Percentiles rank a stretch among this genome's conserved stretches.
Evolutionary conservation across 2,113 vertebrate species (phyloP).

Genomic region (Dolichallabes microphthalmus): DNA sequence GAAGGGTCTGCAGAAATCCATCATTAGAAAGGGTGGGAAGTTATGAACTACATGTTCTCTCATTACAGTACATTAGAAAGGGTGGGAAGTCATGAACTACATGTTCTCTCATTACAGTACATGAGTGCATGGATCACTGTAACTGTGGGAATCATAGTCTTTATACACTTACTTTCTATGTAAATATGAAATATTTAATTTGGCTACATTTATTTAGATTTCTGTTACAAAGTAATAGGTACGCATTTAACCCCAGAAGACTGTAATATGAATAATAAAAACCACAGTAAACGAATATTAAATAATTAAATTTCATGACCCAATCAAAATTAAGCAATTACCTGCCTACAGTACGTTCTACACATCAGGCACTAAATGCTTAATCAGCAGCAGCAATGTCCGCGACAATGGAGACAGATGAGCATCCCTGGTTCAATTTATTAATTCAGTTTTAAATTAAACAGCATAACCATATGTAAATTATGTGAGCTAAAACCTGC

Average conservation of each 20-base stretch:
- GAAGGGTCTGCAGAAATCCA: constrained; percentile 48
- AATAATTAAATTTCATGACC: background rate
- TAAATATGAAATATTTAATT: no score
- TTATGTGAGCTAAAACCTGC: background rate
- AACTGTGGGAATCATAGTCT: background rate
- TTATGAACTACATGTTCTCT: background rate
- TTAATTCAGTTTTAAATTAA: background rate
- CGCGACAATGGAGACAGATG: background rate
- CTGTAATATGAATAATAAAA: background rate
- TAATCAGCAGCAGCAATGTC: background rate
- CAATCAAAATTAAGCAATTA: background rate
- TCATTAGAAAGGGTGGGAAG: background rate
- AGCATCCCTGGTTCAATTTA: background rate
- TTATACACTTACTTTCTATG: no score
- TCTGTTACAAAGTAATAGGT: background rate
- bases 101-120: background rate
- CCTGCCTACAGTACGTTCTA: background rate
- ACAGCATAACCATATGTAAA: background rate
- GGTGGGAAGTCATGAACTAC: background rate
- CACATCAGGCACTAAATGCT: background rate
- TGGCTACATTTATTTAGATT: background rate
- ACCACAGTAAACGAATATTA: background rate
- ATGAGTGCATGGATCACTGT: background rate
- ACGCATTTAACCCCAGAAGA: background rate
- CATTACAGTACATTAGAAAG: background rate